These are phyloP conservation scores for Flexamia atlantica DNA, from an alignment of 2,888 invertebrate genomes.

Conservation along the genomic window DNA sequence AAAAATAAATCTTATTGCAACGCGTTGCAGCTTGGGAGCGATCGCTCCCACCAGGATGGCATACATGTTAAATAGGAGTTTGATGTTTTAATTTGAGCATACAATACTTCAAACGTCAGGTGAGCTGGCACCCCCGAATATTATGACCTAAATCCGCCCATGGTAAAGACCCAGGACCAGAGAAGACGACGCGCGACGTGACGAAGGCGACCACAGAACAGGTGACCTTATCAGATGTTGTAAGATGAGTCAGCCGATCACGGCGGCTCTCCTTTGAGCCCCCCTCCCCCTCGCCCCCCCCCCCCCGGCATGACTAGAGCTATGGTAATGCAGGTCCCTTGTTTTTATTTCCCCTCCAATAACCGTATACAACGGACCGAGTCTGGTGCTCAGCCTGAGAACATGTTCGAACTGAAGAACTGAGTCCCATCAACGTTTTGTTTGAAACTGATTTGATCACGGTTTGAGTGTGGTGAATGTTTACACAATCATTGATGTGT, in stretches of 20 bases:
- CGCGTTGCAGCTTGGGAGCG: too few relatives aligned
- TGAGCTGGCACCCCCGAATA: too few relatives aligned
- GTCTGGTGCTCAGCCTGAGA: not conserved
- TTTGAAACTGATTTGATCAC: not conserved
- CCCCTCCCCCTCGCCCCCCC: not conserved
- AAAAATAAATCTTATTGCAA: too few relatives aligned
- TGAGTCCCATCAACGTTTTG: not conserved
- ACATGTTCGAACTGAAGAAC: not conserved
- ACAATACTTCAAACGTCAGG: too few relatives aligned
- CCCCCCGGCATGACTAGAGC: not conserved
- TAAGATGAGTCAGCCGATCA: constrained; percentile 18
- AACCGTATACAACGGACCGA: not conserved
- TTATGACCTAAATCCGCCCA: too few relatives aligned
- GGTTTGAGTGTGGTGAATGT: not conserved
- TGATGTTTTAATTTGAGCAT: too few relatives aligned
- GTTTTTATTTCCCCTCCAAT: constrained; percentile 16
- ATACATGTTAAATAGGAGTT: too few relatives aligned
- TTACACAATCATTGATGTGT: not conserved
- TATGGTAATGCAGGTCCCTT: constrained; percentile 13
- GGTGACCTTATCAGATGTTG: constrained; percentile 13
- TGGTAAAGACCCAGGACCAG: too few relatives aligned
- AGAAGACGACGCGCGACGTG: not conserved
- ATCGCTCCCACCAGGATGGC: too few relatives aligned
- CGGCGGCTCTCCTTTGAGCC: not conserved
- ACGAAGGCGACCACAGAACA: not conserved